Evolutionary conservation across 2,797 vertebrate species (phyloP).

Genomic region (Enteromius thamalakanensis): DNA sequence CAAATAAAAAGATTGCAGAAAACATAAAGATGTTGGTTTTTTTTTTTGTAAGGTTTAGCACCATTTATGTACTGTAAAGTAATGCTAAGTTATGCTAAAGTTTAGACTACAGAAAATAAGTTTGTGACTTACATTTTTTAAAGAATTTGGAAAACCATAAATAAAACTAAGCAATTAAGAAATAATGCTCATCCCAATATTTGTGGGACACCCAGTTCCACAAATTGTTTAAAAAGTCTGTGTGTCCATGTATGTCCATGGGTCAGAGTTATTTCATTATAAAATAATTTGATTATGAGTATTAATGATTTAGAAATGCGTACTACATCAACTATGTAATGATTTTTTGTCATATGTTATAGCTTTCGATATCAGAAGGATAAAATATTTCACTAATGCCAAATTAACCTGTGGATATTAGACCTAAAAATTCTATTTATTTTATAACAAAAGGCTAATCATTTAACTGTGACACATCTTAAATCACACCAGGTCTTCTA

Average conservation of each 20-base stretch:
- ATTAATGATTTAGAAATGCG: no score
- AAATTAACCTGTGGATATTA: background rate
- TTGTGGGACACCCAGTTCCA: background rate
- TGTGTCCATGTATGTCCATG: background rate
- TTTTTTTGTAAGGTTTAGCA: background rate
- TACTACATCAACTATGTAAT: no score
- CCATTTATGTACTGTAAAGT: background rate
- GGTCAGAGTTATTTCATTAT: background rate
- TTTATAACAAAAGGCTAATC: background rate
- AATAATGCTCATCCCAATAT: no score
- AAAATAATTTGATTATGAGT: no score
- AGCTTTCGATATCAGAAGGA: background rate
- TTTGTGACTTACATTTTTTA: background rate
- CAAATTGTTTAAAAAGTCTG: background rate
- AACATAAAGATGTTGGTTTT: background rate
- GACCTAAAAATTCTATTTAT: background rate
- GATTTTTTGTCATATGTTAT: no score
- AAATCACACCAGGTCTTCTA: background rate
- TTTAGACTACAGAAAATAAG: background rate
- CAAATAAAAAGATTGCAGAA: background rate
- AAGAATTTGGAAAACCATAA: background rate
- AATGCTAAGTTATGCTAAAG: no score
- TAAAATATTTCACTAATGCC: background rate
- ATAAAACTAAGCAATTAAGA: background rate
- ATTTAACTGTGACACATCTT: background rate